These are phyloP conservation scores for Eumaeus atala DNA, from an alignment of 1,140 invertebrate species.

Conservation along the genomic window DNA sequence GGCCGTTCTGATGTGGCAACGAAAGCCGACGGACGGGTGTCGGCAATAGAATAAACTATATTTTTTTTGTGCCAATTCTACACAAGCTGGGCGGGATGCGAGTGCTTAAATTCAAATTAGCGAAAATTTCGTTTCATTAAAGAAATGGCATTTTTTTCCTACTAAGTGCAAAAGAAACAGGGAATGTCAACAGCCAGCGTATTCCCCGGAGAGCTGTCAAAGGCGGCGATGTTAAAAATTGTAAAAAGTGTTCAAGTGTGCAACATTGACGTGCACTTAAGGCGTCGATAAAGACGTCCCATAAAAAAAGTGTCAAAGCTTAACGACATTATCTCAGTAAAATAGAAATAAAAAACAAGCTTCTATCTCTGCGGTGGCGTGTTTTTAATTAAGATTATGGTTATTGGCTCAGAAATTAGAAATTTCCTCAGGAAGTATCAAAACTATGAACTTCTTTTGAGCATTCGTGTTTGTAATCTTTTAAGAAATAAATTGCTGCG, in stretches of 20 bases:
- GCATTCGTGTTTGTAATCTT: background rate
- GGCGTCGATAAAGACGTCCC: conserved; percentile 31
- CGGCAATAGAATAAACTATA: too few relatives aligned
- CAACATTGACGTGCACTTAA: conserved; percentile 46
- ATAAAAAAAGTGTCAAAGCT: conserved; percentile 58
- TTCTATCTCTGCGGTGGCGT: conserved; percentile 30
- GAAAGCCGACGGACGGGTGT: too few relatives aligned
- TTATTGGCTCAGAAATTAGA: conserved; percentile 43
- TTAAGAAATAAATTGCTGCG: background rate
- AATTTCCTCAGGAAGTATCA: conserved; percentile 53
- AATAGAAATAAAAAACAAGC: conserved; percentile 36
- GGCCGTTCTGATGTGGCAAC: too few relatives aligned
- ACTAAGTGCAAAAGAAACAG: background rate
- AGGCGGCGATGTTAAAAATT: conserved; percentile 13
- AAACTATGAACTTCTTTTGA: conserved; percentile 22
- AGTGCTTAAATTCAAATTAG: too few relatives aligned
- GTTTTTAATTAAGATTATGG: conserved; percentile 56
- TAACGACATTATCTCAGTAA: conserved; percentile 46
- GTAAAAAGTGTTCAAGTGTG: conserved; percentile 11
- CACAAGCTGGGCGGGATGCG: too few relatives aligned
- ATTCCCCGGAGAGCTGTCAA: conserved; percentile 12
- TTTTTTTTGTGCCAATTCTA: too few relatives aligned
- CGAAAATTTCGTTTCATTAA: too few relatives aligned
- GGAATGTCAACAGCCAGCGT: background rate
- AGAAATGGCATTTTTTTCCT: too few relatives aligned